Percentiles rank a stretch among this genome's conserved stretches.
Conservation (phyloP, 2,888 invertebrate genomes). For the Trachelus stipa region DNA sequence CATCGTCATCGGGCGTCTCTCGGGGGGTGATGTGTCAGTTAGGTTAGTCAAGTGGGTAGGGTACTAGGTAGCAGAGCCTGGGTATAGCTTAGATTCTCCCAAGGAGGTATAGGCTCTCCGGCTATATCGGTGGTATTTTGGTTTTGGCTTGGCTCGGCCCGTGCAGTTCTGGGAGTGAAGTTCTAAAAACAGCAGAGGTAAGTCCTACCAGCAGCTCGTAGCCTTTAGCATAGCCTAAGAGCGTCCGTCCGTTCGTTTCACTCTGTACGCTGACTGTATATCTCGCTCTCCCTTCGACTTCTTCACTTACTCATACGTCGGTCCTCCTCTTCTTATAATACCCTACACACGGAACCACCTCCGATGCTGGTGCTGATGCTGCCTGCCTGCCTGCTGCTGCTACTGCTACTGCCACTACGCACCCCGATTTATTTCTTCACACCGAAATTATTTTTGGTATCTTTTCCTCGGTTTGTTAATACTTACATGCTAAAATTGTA, state of each 20-base stretch:
- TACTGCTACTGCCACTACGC: slow-evolving; percentile 28
- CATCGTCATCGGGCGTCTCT: slow-evolving; percentile 1
- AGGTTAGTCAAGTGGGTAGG: slow-evolving; percentile 13
- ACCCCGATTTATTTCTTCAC: slow-evolving; percentile 62
- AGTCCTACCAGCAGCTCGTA: slow-evolving; percentile 54
- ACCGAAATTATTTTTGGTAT: slow-evolving; percentile 65
- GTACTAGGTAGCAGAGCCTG: slow-evolving; percentile 26
- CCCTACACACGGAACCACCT: slow-evolving; percentile 14
- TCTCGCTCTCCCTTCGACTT: slow-evolving; percentile 26
- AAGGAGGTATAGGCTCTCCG: slow-evolving; percentile 33
- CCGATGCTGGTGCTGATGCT: slow-evolving; percentile 19
- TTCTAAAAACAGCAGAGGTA: slow-evolving; percentile 67
- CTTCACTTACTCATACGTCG: slow-evolving; percentile 24
- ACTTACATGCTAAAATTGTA: slow-evolving; percentile 47
- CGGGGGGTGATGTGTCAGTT: slow-evolving; percentile 23
- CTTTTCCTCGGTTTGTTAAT: slow-evolving; percentile 64
- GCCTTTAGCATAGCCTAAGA: slow-evolving; percentile 18
- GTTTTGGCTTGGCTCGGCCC: slow-evolving; percentile 66
- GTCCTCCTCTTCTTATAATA: slow-evolving; percentile 26
- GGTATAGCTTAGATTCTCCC: slow-evolving; percentile 23
- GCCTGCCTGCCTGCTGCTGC: slow-evolving; percentile 19
- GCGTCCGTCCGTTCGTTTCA: slow-evolving; percentile 13
- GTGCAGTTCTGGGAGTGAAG: slow-evolving; percentile 67
- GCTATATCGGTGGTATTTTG: slow-evolving; percentile 64
- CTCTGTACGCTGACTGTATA: slow-evolving; percentile 13